Evolutionary conservation across 2,113 vertebrate species (phyloP), one percentile per base, ranked within the genome.

Genomic region (Poeciliopsis occidentalis): DNA sequence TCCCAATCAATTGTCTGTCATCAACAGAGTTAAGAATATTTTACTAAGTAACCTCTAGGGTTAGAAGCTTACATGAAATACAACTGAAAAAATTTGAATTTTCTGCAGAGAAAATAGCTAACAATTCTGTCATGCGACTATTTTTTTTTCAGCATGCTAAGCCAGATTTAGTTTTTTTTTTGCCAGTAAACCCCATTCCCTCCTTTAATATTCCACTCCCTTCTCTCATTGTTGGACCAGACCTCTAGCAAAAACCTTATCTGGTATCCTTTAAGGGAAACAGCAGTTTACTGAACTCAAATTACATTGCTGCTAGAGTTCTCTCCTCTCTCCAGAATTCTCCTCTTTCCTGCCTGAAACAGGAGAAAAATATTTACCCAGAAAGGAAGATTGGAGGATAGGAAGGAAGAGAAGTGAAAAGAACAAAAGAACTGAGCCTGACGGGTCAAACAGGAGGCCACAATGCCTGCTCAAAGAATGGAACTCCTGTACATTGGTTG

Each of bases 211-310:
- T 71, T 73, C 32, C 60, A 31, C 47, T 73, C 76, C 64, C 68
- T 76, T 71, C 34, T 24, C 4, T 47, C 27, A 67, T 75, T 64
- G 31, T 31, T 22, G 44, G 71, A 70, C 65, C 51, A 31, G 54
- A 77, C 72, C 76, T 78, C 71, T 0, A 63, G 64, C 66, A 85
- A 77, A 84, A 88, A 83, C 64, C 85, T 89, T 92, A 90, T 92
- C 88, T 0, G 71, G 67, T 76, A 80, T 89, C 89, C 83, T 84
- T 31, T 72, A 68, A 68, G 80, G 72, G 71, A 80, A 83, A 65
- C 68, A 37, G 74, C 39, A 26, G 75, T 81, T 81, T n/a, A 5
- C 73, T 92, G 85, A 92, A 90, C 87, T 87, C 83, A 87, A 8
- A 34, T 8, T 34, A 34, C 34, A 37, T 37, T 30, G 10, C 83